Evolutionary conservation across 2,888 invertebrate species (phyloP), one percentile per base, ranked within the genome.

Genomic region (Tachina fera): DNA sequence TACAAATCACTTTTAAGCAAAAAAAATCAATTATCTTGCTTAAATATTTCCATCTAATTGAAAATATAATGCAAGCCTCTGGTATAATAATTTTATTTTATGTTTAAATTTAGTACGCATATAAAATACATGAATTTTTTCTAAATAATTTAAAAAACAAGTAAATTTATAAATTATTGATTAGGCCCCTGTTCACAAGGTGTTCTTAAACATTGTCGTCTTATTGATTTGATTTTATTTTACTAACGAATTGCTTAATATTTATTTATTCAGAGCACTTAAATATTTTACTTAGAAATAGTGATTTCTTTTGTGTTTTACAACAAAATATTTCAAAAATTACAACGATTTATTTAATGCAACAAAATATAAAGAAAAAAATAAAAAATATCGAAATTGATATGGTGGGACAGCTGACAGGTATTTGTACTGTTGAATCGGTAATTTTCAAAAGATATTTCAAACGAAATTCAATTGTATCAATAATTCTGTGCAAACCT

Each of bases 231-330:
- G 22, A 53, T 14, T 56, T 22, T 45, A 53, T 14, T 31, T 58
- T 13, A 13, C 19, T 4, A 60, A 43, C 9, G 1, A 61, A 56
- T 47, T 65, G 47, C 53, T 72, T 49, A 58, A 74, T 74, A 49
- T 58, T 81, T 77, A 77, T 81, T 72, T 47, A 77, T 84, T 81
- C 80, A 84, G 67, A 84, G 53, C 80, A 84, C 61, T 81, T 77
- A 75, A 43, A 47, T 13, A 53, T 60, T 53, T 76, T 67, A 74
- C 6, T 60, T 51, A 51, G 58, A 80, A 78, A 9, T 31, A 60
- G 9, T 58, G 13, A 49, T 72, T 75, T 65, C 9, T 56, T 56
- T 19, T 58, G 41, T 41, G 56, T 56, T 72, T 39, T 58, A 61
- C 60, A 68, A 45, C 11, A 51, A 75, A 80, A 45, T 76, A 63